Conservation (phyloP, 2,113 vertebrate species). For the Atrichornis clamosus region DNA sequence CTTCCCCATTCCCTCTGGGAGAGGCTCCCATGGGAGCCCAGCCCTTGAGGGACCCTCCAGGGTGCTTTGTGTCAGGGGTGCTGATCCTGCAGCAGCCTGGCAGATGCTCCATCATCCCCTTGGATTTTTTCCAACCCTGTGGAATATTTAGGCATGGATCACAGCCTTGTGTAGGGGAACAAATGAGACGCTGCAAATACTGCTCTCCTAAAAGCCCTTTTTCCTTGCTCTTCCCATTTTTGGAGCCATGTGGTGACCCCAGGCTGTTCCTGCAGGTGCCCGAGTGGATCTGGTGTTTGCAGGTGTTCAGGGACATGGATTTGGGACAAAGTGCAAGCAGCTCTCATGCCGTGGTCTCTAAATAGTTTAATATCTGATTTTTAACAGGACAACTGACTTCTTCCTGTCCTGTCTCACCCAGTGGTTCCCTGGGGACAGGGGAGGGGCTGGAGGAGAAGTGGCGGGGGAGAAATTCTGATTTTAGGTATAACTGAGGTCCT, state of each 20-base stretch:
- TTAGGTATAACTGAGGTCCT: not conserved
- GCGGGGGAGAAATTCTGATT: not conserved
- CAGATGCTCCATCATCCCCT: accelerated
- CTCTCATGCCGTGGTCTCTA: not conserved
- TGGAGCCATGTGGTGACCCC: accelerated
- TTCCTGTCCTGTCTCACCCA: not conserved
- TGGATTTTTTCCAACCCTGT: accelerated
- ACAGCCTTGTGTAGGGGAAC: not conserved
- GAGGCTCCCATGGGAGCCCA: not conserved
- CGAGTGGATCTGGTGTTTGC: not conserved
- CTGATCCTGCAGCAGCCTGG: accelerated
- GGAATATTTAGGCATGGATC: not conserved
- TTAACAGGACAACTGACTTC: not conserved
- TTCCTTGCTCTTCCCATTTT: accelerated
- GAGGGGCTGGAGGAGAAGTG: not conserved
- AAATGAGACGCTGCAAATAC: not conserved
- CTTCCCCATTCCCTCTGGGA: not conserved
- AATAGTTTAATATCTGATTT: constrained; percentile 7
- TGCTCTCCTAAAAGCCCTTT: accelerated
- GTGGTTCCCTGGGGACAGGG: not conserved
- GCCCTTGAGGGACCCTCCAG: not conserved
- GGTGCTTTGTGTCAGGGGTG: accelerated
- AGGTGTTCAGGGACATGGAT: not conserved
- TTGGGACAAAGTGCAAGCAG: not conserved
- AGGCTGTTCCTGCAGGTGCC: not conserved